Evolutionary conservation across 2,797 vertebrate species (phyloP).

Genomic region (Sebastes reedi): DNA sequence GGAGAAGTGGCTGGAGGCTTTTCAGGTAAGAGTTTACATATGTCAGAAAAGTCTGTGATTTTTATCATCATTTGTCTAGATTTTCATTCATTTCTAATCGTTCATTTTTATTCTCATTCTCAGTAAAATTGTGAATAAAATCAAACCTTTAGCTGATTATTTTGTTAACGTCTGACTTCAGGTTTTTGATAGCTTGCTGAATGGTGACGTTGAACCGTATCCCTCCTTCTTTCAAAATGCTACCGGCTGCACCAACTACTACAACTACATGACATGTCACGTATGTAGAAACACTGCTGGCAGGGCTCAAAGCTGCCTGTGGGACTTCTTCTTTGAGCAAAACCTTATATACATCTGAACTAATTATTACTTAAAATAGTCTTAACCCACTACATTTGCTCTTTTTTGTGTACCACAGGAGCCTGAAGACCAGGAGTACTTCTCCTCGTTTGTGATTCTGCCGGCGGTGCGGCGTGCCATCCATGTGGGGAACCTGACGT

Average conservation of each 20-base stretch:
- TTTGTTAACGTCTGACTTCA: conserved; percentile 40
- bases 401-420: conserved; percentile 68
- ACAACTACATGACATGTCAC: conserved; percentile 85
- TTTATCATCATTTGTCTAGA: background rate
- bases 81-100: background rate
- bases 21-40: conserved; percentile 72
- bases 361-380: background rate
- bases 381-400: background rate
- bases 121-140: background rate
- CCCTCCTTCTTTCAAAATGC: conserved; percentile 86
- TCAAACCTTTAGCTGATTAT: background rate
- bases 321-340: background rate
- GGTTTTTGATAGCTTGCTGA: conserved; percentile 85
- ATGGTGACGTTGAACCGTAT: conserved; percentile 78
- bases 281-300: conserved; percentile 58
- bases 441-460: conserved; percentile 82
- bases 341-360: background rate
- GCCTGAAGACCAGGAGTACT: conserved; percentile 85
- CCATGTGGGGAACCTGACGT: conserved; percentile 89
- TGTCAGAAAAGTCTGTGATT: background rate
- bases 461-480: conserved; percentile 83
- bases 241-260: conserved; percentile 89
- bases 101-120: background rate
- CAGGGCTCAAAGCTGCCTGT: background rate
- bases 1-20: conserved; percentile 84